Evolutionary conservation across 1,140 invertebrate genomes (phyloP).

Genomic region (Mizuhopecten yessoensis): DNA sequence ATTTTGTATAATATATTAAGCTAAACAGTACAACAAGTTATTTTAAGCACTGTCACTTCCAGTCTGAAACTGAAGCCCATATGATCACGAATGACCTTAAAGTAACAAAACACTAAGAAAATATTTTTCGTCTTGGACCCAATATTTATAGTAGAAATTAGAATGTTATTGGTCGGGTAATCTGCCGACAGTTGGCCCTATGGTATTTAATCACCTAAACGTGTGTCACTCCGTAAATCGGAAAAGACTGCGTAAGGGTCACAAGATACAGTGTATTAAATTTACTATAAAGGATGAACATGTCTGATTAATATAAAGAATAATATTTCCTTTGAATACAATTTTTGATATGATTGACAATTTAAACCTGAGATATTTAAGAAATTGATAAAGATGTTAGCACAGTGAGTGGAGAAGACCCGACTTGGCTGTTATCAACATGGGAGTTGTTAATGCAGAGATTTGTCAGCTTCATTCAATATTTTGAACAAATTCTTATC

Average conservation of each 20-base stretch:
- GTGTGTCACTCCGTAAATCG: neutral
- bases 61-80: too few species aligned
- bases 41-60: too few species aligned
- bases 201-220: too few species aligned
- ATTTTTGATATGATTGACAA: neutral
- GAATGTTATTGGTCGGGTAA: neutral
- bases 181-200: neutral
- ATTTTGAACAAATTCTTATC: neutral
- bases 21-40: too few species aligned
- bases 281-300: neutral
- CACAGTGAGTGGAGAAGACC: too few species aligned
- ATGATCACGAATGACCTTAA: neutral
- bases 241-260: neutral
- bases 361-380: constrained; percentile 11
- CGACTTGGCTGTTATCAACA: neutral
- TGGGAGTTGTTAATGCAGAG: neutral
- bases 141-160: constrained; percentile 8
- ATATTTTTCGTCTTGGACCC: neutral
- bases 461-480: neutral
- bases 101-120: neutral
- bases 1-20: too few species aligned
- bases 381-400: neutral
- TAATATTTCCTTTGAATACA: neutral
- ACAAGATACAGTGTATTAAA: neutral
- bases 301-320: neutral